Evolutionary conservation across 2,797 vertebrate species (phyloP).

Genomic region (Trichosurus vulpecula): DNA sequence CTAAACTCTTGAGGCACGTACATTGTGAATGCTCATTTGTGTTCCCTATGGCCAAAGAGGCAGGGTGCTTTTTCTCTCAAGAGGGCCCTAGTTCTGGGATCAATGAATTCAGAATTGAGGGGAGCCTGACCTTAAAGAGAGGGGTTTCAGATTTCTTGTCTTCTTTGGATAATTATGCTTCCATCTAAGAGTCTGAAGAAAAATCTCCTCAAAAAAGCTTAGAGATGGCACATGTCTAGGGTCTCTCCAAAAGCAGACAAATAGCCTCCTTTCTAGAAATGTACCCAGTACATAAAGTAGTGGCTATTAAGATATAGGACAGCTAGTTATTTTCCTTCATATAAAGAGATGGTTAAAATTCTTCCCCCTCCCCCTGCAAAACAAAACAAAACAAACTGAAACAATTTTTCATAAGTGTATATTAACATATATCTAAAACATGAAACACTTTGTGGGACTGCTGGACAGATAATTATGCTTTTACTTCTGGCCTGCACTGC

Average conservation of each 20-base stretch:
- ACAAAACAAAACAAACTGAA: background rate
- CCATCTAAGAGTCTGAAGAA: background rate
- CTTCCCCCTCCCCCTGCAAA: accelerated
- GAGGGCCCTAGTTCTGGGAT: background rate
- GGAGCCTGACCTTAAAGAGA: background rate
- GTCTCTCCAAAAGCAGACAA: background rate
- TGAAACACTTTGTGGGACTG: background rate
- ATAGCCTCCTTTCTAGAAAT: background rate
- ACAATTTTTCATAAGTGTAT: background rate
- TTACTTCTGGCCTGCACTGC: background rate
- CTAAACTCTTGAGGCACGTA: background rate
- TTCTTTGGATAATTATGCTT: background rate
- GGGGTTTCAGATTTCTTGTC: background rate
- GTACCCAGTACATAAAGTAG: background rate
- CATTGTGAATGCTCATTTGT: background rate
- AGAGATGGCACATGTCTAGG: background rate
- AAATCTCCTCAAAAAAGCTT: background rate
- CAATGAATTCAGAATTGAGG: background rate
- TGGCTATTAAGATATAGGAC: background rate
- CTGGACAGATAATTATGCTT: background rate
- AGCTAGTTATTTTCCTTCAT: background rate
- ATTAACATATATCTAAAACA: background rate
- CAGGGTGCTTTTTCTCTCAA: background rate
- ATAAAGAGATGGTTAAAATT: background rate
- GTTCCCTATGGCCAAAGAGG: background rate